Conservation (phyloP, 1,140 invertebrate species). For the Elymnias hypermnestra region DNA sequence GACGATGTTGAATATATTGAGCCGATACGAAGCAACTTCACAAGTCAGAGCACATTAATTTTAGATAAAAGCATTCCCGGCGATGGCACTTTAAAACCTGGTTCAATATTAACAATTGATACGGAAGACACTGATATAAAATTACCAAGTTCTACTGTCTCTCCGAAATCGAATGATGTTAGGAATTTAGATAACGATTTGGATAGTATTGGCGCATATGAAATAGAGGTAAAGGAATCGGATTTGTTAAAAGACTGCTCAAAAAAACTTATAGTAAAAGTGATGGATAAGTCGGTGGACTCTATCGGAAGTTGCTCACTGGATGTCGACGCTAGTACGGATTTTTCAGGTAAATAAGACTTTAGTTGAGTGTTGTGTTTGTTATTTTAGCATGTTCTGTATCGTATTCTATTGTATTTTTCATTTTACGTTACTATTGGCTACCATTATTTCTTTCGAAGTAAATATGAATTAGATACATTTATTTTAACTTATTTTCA, state of each 20-base stretch:
- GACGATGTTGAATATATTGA: slow-evolving; percentile 70
- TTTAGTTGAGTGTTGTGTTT: slow-evolving; percentile 8
- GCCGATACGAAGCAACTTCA: slow-evolving; percentile 63
- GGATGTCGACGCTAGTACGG: slow-evolving; percentile 87
- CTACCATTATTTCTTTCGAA: too few relatives aligned
- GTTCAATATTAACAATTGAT: slow-evolving; percentile 56
- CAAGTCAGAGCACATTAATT: slow-evolving; percentile 67
- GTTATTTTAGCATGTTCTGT: slow-evolving; percentile 27
- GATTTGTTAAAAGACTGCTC: slow-evolving; percentile 56
- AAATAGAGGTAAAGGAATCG: slow-evolving; percentile 63
- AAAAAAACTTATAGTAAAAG: slow-evolving; percentile 67
- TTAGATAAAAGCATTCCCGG: slow-evolving; percentile 47
- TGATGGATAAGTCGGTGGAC: slow-evolving; percentile 82
- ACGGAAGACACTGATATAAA: slow-evolving; percentile 65
- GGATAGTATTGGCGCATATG: slow-evolving; percentile 63
- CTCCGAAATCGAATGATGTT: slow-evolving; percentile 50
- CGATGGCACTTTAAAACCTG: slow-evolving; percentile 38
- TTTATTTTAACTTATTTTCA: slow-evolving; percentile 2
- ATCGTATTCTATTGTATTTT: slow-evolving; percentile 10
- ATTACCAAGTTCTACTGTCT: slow-evolving; percentile 60
- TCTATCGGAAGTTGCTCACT: slow-evolving; percentile 89
- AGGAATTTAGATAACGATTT: slow-evolving; percentile 41
- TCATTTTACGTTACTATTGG: slow-evolving; percentile 1
- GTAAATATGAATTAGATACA: not conserved
- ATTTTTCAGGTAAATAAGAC: slow-evolving; percentile 83